A percentile compares a stretch with the other conserved stretches of the same genome.
Evolutionary conservation across 1,140 invertebrate species (phyloP).

Genomic region (Panagrolaimus sp.): DNA sequence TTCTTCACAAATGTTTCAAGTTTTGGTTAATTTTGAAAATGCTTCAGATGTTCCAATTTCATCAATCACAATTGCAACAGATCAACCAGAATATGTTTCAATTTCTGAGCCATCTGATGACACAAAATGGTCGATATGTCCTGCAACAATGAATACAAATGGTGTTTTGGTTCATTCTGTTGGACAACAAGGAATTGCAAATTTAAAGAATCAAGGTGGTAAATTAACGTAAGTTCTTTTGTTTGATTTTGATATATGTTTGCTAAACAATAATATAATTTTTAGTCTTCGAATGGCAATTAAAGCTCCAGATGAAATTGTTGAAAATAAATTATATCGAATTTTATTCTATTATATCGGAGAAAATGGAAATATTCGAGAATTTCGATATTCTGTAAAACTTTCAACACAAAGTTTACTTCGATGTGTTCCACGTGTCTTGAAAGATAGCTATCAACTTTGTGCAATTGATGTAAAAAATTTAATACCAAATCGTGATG

Average conservation of each 20-base stretch:
- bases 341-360: constrained; percentile 22
- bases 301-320: constrained; percentile 19
- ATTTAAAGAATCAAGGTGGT: not conserved
- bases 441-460: constrained; percentile 14
- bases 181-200: not conserved
- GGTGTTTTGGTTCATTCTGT: constrained; percentile 5
- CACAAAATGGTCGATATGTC: not conserved
- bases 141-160: constrained; percentile 17
- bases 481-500: not conserved
- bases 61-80: constrained; percentile 19
- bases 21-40: constrained; percentile 23
- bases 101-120: not conserved
- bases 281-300: constrained; percentile 18
- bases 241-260: not conserved
- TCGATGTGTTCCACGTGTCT: not conserved
- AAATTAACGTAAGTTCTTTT: not conserved
- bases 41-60: constrained; percentile 24
- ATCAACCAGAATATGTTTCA: constrained; percentile 22
- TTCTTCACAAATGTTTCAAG: constrained; percentile 24
- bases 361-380: constrained; percentile 18
- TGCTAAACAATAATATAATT: not conserved
- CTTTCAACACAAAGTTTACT: constrained; percentile 2
- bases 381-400: constrained; percentile 16
- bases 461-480: constrained; percentile 21
- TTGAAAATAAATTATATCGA: not conserved